Conservation (phyloP, 2,797 vertebrate genomes). For the Artibeus jamaicensis region DNA sequence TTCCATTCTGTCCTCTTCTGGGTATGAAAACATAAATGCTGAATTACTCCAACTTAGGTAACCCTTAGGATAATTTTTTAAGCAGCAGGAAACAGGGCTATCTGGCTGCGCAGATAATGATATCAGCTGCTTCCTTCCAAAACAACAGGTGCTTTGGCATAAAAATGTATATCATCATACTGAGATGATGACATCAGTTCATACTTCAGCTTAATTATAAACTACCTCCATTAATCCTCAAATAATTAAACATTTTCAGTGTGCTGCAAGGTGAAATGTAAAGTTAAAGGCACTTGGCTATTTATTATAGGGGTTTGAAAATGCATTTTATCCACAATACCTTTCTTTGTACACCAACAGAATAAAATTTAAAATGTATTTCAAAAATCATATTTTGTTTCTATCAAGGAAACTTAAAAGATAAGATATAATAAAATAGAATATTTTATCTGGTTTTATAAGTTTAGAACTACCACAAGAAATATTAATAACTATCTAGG, state of each 20-base stretch:
- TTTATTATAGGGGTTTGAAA: slow-evolving; percentile 77
- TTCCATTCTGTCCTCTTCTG: slow-evolving; percentile 76
- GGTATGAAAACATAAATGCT: slow-evolving; percentile 84
- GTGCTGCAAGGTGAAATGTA: slow-evolving; percentile 86
- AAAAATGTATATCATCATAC: slow-evolving; percentile 96
- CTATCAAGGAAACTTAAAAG: background rate
- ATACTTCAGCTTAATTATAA: slow-evolving; percentile 99
- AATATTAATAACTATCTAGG: background rate
- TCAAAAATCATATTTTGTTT: background rate
- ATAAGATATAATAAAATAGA: background rate
- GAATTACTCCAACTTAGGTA: slow-evolving; percentile 89
- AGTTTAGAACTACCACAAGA: background rate
- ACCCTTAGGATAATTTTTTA: slow-evolving; percentile 96
- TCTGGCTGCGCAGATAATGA: slow-evolving; percentile 99
- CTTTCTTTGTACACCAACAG: slow-evolving; percentile 50
- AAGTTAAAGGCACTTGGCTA: slow-evolving; percentile 81
- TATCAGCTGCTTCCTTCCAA: slow-evolving; percentile 99
- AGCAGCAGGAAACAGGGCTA: slow-evolving; percentile 94
- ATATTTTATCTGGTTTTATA: background rate
- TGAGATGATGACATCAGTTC: slow-evolving; percentile 99
- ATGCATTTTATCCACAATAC: slow-evolving; percentile 59
- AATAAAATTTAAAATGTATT: slow-evolving; percentile 49
- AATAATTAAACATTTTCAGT: slow-evolving; percentile 89
- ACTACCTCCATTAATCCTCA: slow-evolving; percentile 92
- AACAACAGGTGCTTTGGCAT: slow-evolving; percentile 99